Evolutionary conservation across 2,797 vertebrate genomes (phyloP), one percentile per base, ranked within the genome.

Genomic region (Brachyalestes nurse): DNA sequence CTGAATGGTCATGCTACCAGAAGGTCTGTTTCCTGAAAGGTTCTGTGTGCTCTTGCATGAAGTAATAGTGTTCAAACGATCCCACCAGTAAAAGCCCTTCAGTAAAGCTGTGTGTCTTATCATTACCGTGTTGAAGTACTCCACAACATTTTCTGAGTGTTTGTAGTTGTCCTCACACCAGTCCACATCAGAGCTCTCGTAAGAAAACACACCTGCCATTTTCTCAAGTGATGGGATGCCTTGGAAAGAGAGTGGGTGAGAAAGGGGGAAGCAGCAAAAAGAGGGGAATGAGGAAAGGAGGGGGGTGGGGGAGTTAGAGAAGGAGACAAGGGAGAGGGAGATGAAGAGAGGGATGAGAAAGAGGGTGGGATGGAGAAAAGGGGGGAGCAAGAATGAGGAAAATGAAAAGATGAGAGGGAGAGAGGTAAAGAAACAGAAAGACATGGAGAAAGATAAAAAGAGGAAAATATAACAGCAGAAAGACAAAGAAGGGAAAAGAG

Each of bases 111-210:
- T 62, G 62, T 16, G 5, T 23, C 38, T 49, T 51, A 5, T 51
- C 82, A 93, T 94, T 88, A 99, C 97, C 38, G 97, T 98, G 91
- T 99, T 99, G 87, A 97, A 99, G 90, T 95, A 98, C 88, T 99
- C 97, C 0, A 95, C 97, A 0, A 99, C 94, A 77, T 96, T 83
- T 0, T 93, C 88, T 0, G 96, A 99, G 88, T 93, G 90, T 86
- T 77, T 93, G 66, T 97, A 99, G 92, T 99, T 99, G 86, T 90
- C 90, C 86, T 99, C 98, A 0, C 98, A 99, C 97, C 97, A 99
- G 89, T 99, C 98, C 19, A 99, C 84, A 16, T 98, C 96, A 0
- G 98, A 96, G 16, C 97, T 99, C 87, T 96, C 93, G 34, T 99
- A 98, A 62, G 96, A 93, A 19, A 98, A 96, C 83, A 95, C 90